These are phyloP conservation scores for Falcunculus frontatus DNA, from an alignment of 2,113 vertebrate species.

Conservation along the genomic window DNA sequence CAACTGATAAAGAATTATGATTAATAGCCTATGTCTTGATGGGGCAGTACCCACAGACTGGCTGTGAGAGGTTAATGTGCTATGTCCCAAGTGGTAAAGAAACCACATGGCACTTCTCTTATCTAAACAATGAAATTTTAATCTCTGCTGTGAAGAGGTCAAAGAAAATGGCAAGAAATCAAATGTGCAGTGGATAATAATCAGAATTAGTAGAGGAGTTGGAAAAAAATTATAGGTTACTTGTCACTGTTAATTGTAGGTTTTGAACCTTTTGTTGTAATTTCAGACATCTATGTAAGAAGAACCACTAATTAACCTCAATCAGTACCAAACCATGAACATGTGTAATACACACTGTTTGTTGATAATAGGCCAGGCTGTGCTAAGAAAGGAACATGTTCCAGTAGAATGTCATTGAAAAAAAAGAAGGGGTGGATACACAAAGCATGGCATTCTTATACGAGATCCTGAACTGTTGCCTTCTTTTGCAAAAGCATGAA, in stretches of 20 bases:
- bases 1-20: not conserved
- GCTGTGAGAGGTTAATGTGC: constrained; percentile 5
- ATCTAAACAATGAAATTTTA: constrained; percentile 6
- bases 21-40: not conserved
- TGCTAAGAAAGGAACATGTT: constrained; percentile 51
- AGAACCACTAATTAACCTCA: constrained; percentile 72
- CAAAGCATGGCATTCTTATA: not conserved
- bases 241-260: constrained; percentile 65
- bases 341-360: constrained; percentile 52
- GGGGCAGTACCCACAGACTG: not conserved
- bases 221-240: constrained; percentile 69
- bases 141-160: constrained; percentile 30
- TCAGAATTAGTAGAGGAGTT: constrained; percentile 50
- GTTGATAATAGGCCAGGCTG: constrained; percentile 53
- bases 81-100: not conserved
- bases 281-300: constrained; percentile 63
- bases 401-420: constrained; percentile 7
- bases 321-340: constrained; percentile 49
- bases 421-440: constrained; percentile 2
- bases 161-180: constrained; percentile 57
- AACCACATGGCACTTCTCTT: not conserved
- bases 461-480: not conserved
- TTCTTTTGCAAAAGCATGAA: not conserved
- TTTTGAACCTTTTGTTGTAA: constrained; percentile 68
- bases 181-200: constrained; percentile 51